These are phyloP conservation scores for Odontothrips loti DNA, from an alignment of 2,888 invertebrate species.

Conservation along the genomic window DNA sequence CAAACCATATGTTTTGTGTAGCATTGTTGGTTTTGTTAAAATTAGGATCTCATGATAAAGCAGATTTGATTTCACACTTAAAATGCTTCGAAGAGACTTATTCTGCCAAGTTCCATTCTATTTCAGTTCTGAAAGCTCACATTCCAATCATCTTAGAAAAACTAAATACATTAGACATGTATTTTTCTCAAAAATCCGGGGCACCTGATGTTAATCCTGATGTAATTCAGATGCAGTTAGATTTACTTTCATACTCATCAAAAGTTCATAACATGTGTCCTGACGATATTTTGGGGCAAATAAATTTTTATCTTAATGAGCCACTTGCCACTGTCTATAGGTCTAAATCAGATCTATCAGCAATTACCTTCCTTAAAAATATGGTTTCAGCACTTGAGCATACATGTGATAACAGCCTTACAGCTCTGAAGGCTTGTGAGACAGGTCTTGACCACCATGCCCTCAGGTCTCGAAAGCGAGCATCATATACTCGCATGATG, in stretches of 20 bases:
- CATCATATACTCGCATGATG: conserved; percentile 31
- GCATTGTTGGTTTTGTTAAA: conserved; percentile 31
- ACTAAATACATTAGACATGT: not conserved
- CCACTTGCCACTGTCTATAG: not conserved
- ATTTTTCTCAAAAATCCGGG: too few species aligned
- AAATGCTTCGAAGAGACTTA: not conserved
- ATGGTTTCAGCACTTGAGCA: not conserved
- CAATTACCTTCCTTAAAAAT: not conserved
- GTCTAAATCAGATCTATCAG: not conserved
- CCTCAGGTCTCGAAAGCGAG: conserved; percentile 34
- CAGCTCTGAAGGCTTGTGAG: not conserved
- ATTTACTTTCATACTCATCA: not conserved
- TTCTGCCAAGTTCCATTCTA: not conserved
- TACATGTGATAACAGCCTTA: not conserved
- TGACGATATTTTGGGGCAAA: not conserved
- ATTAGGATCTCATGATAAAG: not conserved
- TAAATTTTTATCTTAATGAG: not conserved
- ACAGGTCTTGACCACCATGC: not conserved
- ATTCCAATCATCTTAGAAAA: not conserved
- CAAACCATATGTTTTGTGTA: conserved; percentile 38
- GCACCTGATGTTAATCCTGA: not conserved
- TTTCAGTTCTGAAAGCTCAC: not conserved
- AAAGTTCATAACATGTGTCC: not conserved
- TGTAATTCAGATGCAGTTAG: not conserved
- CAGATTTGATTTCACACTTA: not conserved